Evolutionary conservation across 2,113 vertebrate species (phyloP).

Genomic region (Neogobius melanostomus): DNA sequence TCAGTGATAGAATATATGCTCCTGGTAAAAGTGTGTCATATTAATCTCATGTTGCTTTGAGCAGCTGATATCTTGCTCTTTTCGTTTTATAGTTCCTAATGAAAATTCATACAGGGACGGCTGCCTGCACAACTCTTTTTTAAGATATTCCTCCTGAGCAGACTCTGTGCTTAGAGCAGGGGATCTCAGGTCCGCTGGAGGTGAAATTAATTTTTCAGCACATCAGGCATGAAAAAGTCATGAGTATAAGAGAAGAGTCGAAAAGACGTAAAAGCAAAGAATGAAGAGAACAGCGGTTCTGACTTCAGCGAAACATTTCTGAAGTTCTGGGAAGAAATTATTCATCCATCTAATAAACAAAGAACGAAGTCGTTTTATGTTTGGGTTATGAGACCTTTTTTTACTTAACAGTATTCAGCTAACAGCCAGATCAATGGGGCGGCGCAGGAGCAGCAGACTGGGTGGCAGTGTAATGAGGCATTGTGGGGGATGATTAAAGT

Average conservation of each 20-base stretch:
- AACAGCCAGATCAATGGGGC: conserved; percentile 45
- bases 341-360: conserved; percentile 73
- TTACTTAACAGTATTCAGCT: conserved; percentile 36
- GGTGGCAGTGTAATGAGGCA: conserved; percentile 53
- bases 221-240: conserved; percentile 71
- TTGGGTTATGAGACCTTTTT: conserved; percentile 46
- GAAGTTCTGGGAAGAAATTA: conserved; percentile 42
- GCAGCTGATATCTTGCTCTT: conserved; percentile 49
- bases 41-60: conserved; percentile 50
- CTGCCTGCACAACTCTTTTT: conserved; percentile 49
- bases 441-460: conserved; percentile 14
- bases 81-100: conserved; percentile 47
- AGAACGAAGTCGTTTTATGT: conserved; percentile 64
- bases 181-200: conserved; percentile 72
- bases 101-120: conserved; percentile 62
- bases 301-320: conserved; percentile 59
- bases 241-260: conserved; percentile 69
- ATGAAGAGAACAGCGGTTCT: conserved; percentile 60
- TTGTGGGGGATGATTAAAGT: conserved; percentile 56
- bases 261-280: conserved; percentile 54
- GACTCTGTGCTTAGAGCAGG: conserved; percentile 54
- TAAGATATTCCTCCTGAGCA: conserved; percentile 46
- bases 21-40: conserved; percentile 46
- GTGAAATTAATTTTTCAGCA: conserved; percentile 77
- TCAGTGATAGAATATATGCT: conserved; percentile 46